A percentile compares a stretch with the other conserved stretches of the same genome.
Conservation (phyloP, 2,797 vertebrate genomes). For the Chiloscyllium punctatum region DNA sequence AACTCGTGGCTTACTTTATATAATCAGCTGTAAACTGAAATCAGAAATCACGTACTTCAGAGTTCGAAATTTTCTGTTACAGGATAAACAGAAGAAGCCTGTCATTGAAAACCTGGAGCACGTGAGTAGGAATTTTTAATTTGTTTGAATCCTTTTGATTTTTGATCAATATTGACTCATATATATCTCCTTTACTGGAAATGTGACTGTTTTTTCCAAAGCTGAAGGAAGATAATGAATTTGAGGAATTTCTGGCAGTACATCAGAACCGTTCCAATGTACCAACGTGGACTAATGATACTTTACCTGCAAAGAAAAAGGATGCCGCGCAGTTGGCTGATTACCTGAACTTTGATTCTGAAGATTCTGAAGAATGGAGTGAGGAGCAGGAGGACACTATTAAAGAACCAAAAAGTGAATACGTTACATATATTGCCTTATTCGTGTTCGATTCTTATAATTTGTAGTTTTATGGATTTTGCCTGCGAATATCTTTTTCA, state of each 20-base stretch:
- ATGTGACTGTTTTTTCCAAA: conserved; percentile 46
- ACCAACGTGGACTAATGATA: conserved; percentile 83
- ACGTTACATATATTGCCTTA: not conserved
- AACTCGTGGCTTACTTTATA: not conserved
- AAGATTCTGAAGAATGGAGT: conserved; percentile 61
- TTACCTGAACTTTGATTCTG: conserved; percentile 95
- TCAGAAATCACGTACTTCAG: not conserved
- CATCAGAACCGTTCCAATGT: conserved; percentile 79
- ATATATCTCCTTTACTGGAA: not conserved
- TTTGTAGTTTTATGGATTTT: not conserved
- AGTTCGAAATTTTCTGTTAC: conserved; percentile 24
- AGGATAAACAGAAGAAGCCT: conserved; percentile 62
- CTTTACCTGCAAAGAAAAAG: conserved; percentile 47
- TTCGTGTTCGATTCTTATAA: not conserved
- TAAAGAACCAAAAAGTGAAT: not conserved
- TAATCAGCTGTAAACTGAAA: not conserved
- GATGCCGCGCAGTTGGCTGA: conserved; percentile 59
- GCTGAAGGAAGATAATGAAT: conserved; percentile 73
- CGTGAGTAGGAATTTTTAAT: conserved; percentile 56
- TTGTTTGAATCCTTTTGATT: conserved; percentile 23
- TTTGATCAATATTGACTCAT: no score
- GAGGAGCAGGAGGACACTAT: conserved; percentile 50
- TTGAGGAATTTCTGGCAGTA: conserved; percentile 84
- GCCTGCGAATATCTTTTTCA: not conserved
- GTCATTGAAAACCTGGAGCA: conserved; percentile 52